Evolutionary conservation across 2,888 invertebrate genomes (phyloP), one percentile per base, ranked within the genome.

Genomic region (Halictus ligatus): DNA sequence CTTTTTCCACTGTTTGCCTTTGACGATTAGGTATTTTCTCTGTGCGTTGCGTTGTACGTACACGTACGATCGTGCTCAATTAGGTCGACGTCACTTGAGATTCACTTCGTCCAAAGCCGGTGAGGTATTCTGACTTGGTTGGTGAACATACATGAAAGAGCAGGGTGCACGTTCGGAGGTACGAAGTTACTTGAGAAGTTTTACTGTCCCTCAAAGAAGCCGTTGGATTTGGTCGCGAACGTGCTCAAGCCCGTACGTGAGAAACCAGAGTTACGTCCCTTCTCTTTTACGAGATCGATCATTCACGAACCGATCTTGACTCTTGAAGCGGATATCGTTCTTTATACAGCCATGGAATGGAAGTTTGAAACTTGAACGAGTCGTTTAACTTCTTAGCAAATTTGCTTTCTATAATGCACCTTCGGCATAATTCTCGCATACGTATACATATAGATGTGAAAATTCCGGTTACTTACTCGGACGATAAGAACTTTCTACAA

Each of bases 41-140:
- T 58, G 76, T 73, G n/a, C 40, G 54, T 58, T 81, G n/a, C 40
- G 54, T 58, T 81, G 60, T 67, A 77, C 76, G 58, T 67, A 67
- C 81, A 78, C 79, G 79, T 75, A 73, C 79, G 73, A 83, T 80
- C 80, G 67, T 75, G 48, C 78, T 46, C 75, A 81, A 84, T 80
- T 80, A 86, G 81, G 83, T 86, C 78, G 81, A 25, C 78, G 73
- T 81, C 77, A 78, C 84, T 86, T 29, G 81, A 80, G 81, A 86
- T 84, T 84, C 81, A 69, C 74, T 81, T 81, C 76, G 79, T n/a
- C 74, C 15, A 43, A 75, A 50, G 64, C 50, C 82, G 72, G 21
- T 46, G 64, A 35, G 78, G 21, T 43, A n/a, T 84, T 71, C 58
- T 18, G 79, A 48, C 77, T 67, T 35, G 46, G n/a, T 50, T 40